phyloP scores from a whole-genome alignment of 2,113 vertebrate species.

The Narcine bancroftii region DNA sequence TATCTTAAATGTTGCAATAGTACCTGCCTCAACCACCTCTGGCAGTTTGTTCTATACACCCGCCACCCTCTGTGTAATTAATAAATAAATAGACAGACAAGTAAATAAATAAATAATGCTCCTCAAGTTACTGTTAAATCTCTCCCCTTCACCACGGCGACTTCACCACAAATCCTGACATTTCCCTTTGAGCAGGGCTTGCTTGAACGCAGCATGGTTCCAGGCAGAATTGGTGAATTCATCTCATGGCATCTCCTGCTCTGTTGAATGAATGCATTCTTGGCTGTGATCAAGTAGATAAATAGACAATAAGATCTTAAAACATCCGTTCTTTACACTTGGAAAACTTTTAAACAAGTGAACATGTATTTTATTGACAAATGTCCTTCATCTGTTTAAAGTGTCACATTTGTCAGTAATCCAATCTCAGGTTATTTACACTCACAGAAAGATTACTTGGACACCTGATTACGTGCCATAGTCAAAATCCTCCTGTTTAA shows the following conservation, averaged over 20 bases:
- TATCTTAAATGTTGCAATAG: too few species aligned
- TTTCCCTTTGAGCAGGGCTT: not conserved
- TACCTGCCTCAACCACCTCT: too few species aligned
- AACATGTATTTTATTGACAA: too few species aligned
- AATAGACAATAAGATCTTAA: not conserved
- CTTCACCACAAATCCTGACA: too few species aligned
- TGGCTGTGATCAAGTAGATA: not conserved
- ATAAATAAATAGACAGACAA: too few species aligned
- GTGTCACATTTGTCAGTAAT: not conserved
- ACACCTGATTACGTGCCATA: not conserved
- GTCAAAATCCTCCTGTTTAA: not conserved
- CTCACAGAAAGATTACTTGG: not conserved
- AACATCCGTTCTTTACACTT: not conserved
- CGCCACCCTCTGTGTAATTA: too few species aligned
- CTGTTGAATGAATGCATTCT: not conserved
- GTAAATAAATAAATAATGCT: too few species aligned
- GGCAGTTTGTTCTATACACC: too few species aligned
- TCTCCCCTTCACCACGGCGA: too few species aligned
- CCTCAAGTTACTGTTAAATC: too few species aligned
- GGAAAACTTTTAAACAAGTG: too few species aligned
- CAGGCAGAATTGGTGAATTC: not conserved
- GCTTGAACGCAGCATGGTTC: too few species aligned
- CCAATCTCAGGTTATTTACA: not conserved
- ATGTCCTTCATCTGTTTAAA: not conserved
- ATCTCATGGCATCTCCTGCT: not conserved